Conservation (phyloP, 2,888 invertebrate species). For the Caradrina clavipalpis region DNA sequence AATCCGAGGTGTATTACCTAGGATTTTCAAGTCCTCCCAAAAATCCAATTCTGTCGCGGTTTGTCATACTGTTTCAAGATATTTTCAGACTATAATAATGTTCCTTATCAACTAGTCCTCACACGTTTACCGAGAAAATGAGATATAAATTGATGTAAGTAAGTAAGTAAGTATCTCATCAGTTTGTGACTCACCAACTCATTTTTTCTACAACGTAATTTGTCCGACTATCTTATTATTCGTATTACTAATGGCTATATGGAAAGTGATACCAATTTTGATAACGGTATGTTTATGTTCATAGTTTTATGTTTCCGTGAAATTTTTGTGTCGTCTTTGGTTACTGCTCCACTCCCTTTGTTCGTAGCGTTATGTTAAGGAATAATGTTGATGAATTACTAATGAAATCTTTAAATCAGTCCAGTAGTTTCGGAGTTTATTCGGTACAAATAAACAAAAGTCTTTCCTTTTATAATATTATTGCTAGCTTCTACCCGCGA, state of each 20-base stretch:
- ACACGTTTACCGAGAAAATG: constrained; percentile 23
- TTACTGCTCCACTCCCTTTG: too few relatives aligned
- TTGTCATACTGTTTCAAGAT: not conserved
- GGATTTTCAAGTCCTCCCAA: constrained; percentile 22
- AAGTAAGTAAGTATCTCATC: not conserved
- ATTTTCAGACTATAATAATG: constrained; percentile 19
- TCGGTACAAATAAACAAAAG: too few relatives aligned
- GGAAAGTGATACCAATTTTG: not conserved
- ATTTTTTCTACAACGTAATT: not conserved
- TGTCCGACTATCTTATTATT: not conserved
- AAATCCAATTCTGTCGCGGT: not conserved
- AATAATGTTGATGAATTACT: too few relatives aligned
- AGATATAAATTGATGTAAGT: constrained; percentile 24
- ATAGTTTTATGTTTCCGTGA: not conserved
- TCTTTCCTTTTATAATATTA: too few relatives aligned
- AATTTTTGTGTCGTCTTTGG: too few relatives aligned
- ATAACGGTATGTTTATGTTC: not conserved
- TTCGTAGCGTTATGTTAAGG: too few relatives aligned
- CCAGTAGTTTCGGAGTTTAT: too few relatives aligned
- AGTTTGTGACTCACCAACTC: not conserved
- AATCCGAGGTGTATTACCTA: constrained; percentile 14
- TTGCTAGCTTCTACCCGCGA: too few relatives aligned
- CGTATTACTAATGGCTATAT: not conserved
- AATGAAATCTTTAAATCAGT: too few relatives aligned
- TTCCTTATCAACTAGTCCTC: constrained; percentile 18